Evolutionary conservation across 2,888 invertebrate genomes (phyloP).

Genomic region (Willowsia nigromaculata): DNA sequence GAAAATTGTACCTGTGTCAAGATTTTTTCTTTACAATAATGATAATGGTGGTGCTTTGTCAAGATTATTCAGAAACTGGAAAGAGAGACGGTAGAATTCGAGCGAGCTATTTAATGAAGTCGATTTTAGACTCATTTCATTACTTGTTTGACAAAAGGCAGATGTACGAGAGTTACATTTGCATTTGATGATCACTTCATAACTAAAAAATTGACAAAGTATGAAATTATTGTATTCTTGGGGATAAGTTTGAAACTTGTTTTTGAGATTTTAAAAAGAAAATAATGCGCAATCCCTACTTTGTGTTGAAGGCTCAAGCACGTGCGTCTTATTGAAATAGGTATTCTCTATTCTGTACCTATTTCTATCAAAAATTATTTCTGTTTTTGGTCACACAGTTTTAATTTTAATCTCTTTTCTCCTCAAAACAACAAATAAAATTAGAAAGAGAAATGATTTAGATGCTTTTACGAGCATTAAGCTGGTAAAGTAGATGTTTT

Average conservation of each 20-base stretch:
- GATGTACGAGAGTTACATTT: neutral
- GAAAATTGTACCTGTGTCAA: slow-evolving; percentile 25
- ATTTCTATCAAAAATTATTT: neutral
- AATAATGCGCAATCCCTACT: too few species aligned
- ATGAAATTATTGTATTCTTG: neutral
- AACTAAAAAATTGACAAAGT: neutral
- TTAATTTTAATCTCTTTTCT: neutral
- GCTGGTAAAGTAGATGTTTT: neutral
- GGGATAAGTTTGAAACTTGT: slow-evolving; percentile 18
- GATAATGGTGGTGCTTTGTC: neutral
- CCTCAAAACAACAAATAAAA: too few species aligned
- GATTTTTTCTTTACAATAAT: neutral
- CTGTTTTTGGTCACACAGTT: neutral
- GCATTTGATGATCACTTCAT: slow-evolving; percentile 38
- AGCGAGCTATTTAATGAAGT: neutral
- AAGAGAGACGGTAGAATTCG: neutral
- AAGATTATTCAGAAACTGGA: neutral
- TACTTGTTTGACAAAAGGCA: slow-evolving; percentile 26
- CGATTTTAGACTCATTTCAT: neutral
- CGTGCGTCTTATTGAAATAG: slow-evolving; percentile 56
- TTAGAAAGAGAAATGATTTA: too few species aligned
- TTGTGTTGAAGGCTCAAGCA: slow-evolving; percentile 45
- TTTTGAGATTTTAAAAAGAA: slow-evolving; percentile 10
- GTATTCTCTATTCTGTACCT: too few species aligned
- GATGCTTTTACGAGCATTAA: too few species aligned